A percentile compares a stretch with the other conserved stretches of the same genome.
These are phyloP conservation scores for Anodontia alba DNA, from an alignment of 2,888 invertebrate species.

Conservation along the genomic window DNA sequence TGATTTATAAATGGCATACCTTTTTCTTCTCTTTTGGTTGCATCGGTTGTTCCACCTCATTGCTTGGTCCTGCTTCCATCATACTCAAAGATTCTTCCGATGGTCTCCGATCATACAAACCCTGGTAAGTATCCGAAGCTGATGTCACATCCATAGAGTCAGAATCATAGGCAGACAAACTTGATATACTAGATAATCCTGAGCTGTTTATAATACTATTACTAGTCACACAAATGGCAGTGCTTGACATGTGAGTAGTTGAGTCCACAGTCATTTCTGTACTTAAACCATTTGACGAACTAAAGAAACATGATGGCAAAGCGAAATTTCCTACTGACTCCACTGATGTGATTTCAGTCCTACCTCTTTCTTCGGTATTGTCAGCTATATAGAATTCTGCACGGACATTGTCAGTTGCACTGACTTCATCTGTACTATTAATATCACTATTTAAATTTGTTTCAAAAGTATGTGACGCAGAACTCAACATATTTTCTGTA, in stretches of 20 bases:
- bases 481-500: neutral
- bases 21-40: slow-evolving; percentile 60
- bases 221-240: neutral
- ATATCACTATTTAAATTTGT: slow-evolving; percentile 41
- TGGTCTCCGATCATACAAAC: slow-evolving; percentile 45
- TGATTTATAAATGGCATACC: no score
- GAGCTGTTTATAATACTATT: slow-evolving; percentile 25
- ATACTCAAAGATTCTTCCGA: slow-evolving; percentile 46
- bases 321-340: neutral
- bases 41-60: slow-evolving; percentile 34
- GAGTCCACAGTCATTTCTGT: slow-evolving; percentile 60
- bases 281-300: slow-evolving; percentile 38
- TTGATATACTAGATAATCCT: slow-evolving; percentile 19
- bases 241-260: slow-evolving; percentile 44
- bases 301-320: slow-evolving; percentile 6
- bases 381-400: neutral
- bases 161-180: slow-evolving; percentile 46
- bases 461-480: neutral
- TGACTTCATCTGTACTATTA: slow-evolving; percentile 22
- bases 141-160: slow-evolving; percentile 64
- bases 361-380: neutral
- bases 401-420: neutral
- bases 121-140: slow-evolving; percentile 41
- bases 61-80: slow-evolving; percentile 31
- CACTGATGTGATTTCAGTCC: neutral